phyloP scores from a whole-genome alignment of 2,797 vertebrate genomes.

The Rallus crepitans region DNA sequence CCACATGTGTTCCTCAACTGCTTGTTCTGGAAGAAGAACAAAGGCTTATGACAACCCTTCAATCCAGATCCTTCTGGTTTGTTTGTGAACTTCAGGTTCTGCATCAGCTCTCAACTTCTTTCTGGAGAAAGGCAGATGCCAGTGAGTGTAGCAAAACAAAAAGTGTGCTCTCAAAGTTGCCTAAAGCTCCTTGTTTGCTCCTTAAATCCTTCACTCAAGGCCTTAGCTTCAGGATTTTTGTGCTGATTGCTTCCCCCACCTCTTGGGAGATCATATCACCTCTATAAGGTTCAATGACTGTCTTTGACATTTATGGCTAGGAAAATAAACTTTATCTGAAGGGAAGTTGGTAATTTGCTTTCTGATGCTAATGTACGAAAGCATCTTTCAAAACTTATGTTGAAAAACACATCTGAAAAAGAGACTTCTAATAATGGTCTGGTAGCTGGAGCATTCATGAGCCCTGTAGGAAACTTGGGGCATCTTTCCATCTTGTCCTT shows the following conservation, averaged over 20 bases:
- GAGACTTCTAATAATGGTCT: neutral
- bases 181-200: neutral
- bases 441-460: neutral
- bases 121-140: neutral
- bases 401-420: neutral
- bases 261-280: neutral
- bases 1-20: fast-evolving
- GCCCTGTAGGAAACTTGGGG: neutral
- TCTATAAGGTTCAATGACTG: fast-evolving
- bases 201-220: neutral
- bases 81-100: neutral
- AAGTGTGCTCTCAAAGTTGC: neutral
- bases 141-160: neutral
- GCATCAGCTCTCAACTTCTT: neutral
- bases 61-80: neutral
- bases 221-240: neutral
- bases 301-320: neutral
- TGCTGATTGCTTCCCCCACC: neutral
- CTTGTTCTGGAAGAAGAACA: neutral
- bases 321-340: neutral
- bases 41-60: neutral
- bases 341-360: neutral
- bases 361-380: neutral
- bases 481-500: neutral
- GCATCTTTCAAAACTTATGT: neutral